Evolutionary conservation across 2,113 vertebrate genomes (phyloP).

Genomic region (Manacus vitellinus): DNA sequence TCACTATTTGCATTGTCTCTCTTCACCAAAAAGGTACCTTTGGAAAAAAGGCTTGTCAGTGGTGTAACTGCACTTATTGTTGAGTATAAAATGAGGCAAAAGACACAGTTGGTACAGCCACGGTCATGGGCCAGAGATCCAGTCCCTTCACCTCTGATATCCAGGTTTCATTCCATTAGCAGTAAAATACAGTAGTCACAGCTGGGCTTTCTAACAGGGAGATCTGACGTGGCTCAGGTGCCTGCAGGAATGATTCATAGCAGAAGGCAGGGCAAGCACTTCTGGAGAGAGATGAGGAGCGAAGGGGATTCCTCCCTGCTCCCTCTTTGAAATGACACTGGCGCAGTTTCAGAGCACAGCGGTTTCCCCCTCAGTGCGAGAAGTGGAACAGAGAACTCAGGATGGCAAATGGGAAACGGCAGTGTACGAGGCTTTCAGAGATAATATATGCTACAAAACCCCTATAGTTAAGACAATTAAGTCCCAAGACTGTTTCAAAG

Average conservation of each 20-base stretch:
- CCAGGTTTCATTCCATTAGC: background rate
- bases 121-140: background rate
- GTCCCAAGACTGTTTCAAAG: background rate
- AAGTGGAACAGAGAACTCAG: background rate
- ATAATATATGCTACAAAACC: background rate
- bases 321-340: background rate
- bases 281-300: background rate
- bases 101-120: background rate
- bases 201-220: background rate
- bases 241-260: background rate
- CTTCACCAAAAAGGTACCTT: background rate
- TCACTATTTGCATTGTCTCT: background rate
- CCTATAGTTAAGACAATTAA: background rate
- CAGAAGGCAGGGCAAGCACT: background rate
- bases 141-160: background rate
- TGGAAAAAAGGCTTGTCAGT: background rate
- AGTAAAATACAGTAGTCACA: background rate
- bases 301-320: background rate
- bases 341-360: background rate
- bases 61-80: background rate
- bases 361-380: rapidly evolving
- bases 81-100: background rate
- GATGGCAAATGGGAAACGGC: background rate
- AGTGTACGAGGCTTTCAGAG: background rate
- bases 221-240: background rate